phyloP scores from a whole-genome alignment of 2,113 vertebrate genomes.

The Scartelaos histophorus region DNA sequence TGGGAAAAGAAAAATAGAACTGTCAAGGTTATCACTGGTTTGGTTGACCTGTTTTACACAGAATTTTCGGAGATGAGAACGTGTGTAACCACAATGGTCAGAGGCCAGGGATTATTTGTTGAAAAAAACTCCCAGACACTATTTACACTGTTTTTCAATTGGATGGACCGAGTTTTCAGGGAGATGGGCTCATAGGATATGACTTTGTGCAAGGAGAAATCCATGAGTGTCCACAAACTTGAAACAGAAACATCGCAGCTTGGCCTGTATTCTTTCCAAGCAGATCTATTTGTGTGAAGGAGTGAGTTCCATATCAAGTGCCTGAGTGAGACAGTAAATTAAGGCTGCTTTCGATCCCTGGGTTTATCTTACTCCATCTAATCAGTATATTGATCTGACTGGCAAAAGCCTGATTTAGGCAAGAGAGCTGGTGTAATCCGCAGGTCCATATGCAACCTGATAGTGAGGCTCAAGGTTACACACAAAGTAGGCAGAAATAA shows the following conservation, averaged over 20 bases:
- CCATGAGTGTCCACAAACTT: constrained; percentile 22
- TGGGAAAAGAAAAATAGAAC: constrained; percentile 44
- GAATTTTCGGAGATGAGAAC: constrained; percentile 37
- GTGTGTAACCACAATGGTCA: constrained; percentile 37
- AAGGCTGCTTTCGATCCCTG: constrained; percentile 55
- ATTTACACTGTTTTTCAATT: neutral
- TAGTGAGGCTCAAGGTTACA: constrained; percentile 70
- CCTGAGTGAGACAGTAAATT: constrained; percentile 64
- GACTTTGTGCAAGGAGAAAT: constrained; percentile 59
- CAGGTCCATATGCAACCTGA: constrained; percentile 68
- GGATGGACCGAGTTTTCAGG: neutral
- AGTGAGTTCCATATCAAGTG: constrained; percentile 32
- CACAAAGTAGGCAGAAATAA: constrained; percentile 23
- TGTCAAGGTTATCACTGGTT: constrained; percentile 52
- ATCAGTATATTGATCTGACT: constrained; percentile 76
- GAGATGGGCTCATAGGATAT: constrained; percentile 37
- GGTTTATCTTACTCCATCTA: constrained; percentile 73
- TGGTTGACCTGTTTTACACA: constrained; percentile 46
- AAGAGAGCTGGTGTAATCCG: constrained; percentile 67
- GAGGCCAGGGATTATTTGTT: constrained; percentile 30
- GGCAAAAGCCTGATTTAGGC: constrained; percentile 56
- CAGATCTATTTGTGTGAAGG: constrained; percentile 27
- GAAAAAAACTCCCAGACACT: constrained; percentile 24
- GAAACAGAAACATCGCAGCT: constrained; percentile 27
- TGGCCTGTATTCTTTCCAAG: constrained; percentile 38